Conservation (phyloP, 2,888 invertebrate genomes). For the Clitarchus hookeri region DNA sequence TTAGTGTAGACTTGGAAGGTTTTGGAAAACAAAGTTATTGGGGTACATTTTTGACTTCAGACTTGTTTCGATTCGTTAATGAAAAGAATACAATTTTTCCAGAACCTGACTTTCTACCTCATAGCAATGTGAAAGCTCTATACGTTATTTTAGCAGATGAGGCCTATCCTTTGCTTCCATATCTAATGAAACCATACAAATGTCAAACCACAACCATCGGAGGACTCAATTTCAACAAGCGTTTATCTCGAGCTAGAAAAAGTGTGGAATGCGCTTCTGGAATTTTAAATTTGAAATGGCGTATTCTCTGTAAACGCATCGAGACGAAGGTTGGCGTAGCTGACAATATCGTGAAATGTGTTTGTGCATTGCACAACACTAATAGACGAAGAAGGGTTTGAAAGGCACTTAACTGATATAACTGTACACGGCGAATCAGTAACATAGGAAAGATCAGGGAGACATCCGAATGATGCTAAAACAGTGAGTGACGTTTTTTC, state of each 20-base stretch:
- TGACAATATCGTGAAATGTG: not conserved
- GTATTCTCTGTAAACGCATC: constrained; percentile 6
- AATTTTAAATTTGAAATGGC: constrained; percentile 8
- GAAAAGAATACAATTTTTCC: no score
- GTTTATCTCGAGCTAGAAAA: no score
- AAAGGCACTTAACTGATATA: no score
- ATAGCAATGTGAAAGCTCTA: constrained; percentile 19
- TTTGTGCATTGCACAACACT: no score
- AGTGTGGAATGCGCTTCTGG: constrained; percentile 12
- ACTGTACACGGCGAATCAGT: not conserved
- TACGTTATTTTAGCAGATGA: constrained; percentile 18
- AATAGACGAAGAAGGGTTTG: no score
- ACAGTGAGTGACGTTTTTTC: not conserved
- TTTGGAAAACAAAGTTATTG: constrained; percentile 18
- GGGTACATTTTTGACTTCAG: constrained; percentile 19
- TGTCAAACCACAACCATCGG: not conserved
- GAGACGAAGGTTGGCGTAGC: constrained; percentile 17
- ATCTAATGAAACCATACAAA: not conserved
- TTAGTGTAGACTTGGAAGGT: constrained; percentile 5
- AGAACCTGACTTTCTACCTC: constrained; percentile 15
- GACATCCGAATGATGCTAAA: not conserved
- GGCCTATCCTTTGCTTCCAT: constrained; percentile 20
- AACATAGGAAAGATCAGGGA: not conserved
- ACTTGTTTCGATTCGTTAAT: not conserved
- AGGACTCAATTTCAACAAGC: no score